Evolutionary conservation across 2,888 invertebrate species (phyloP), one percentile per base, ranked within the genome.

Genomic region (Eupithecia vulgata): DNA sequence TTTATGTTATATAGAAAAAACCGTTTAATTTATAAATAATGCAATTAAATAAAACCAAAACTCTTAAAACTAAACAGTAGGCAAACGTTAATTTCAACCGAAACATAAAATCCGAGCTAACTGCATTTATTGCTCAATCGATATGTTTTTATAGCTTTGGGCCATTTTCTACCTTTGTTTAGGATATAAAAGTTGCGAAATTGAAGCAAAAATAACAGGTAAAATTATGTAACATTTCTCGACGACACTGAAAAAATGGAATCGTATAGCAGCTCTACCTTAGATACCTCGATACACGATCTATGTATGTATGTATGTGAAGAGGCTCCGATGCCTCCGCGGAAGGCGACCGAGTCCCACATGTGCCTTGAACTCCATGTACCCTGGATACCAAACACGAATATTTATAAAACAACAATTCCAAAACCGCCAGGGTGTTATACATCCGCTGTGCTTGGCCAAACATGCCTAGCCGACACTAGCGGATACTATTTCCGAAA

Each of bases 401-500:
- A 12, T 66, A 70, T 74, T 71, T 74, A 71, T 71, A 71, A 68
- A 74, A 73, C 73, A 73, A 35, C 42, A 30, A 5, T 12, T 34
- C 21, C 45, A 25, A 52, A 57, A 37, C 45, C 64, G 64, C 5
- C 30, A 74, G 62, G 21, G 25, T 40, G n/a, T 21, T 21, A 72
- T 72, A 73, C 75, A 70, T 71, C 72, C 75, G 59, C 57, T 21
- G 21, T 25, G 73, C 71, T 75, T 40, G n/a, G 66, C n/a, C 68
- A 48, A 69, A 67, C 73, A 70, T 59, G 70, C 37, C 57, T 57
- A 64, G 62, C 30, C 2, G 61, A 71, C 73, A 73, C 66, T 71
- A 66, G 62, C 67, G 74, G 76, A 72, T 61, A 74, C 67, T 12
- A 59, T 61, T 73, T 68, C 57, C n/a, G 69, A 73, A 75, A 73